phyloP scores from a whole-genome alignment of 2,113 vertebrate species.

The Lamprologus tigripictilis region DNA sequence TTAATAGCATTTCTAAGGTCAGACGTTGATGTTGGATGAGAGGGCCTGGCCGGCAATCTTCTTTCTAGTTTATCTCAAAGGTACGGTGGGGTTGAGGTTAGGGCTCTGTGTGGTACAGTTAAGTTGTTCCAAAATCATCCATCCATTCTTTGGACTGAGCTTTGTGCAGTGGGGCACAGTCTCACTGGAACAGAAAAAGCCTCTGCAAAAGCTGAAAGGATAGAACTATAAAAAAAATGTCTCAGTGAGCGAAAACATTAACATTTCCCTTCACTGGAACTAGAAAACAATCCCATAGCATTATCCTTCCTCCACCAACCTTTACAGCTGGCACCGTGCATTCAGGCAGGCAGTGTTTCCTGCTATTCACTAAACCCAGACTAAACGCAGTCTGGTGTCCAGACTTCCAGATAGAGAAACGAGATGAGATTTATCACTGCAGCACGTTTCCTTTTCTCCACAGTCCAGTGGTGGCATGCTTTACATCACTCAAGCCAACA shows the following conservation, averaged over 20 bases:
- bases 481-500: neutral
- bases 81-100: neutral
- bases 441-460: neutral
- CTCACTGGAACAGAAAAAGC: neutral
- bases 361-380: neutral
- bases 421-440: neutral
- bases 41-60: neutral
- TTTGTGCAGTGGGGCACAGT: neutral
- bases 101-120: neutral
- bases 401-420: neutral
- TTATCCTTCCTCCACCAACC: neutral
- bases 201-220: neutral
- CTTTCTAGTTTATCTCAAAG: neutral
- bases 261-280: neutral
- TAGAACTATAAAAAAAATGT: neutral
- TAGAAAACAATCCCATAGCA: neutral
- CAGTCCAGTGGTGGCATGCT: neutral
- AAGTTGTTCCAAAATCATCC: neutral
- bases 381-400: neutral
- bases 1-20: neutral
- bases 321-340: neutral
- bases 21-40: neutral
- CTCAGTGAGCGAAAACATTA: neutral
- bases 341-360: neutral
- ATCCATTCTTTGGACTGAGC: neutral